Evolutionary conservation across 2,888 invertebrate genomes (phyloP), one percentile per base, ranked within the genome.

Genomic region (Parnassius smintheus): DNA sequence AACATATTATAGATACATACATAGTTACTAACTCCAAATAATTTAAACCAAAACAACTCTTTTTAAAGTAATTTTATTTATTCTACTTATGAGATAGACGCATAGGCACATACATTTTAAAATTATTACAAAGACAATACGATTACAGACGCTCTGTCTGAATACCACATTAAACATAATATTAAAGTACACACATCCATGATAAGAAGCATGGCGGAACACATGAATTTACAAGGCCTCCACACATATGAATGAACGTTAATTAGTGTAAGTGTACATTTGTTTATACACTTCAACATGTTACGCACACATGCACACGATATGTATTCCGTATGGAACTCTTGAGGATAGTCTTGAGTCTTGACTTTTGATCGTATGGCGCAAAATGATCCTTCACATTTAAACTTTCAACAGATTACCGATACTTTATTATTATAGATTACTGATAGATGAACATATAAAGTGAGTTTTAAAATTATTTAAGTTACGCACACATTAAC

Each of bases 231-330:
- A 75, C 81, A 76, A 83, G 86, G 82, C 82, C 87, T 84, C 83
- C 81, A 83, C 85, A 85, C 86, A 84, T 78, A 75, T 82, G 86
- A 88, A 88, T 88, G 84, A 80, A 85, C 82, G 89, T 83, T 88
- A 88, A 88, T 89, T 88, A 88, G 83, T 87, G 74, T 73, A 81
- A 88, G 82, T 87, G 74, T 73, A 81, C 82, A 83, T 85, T 86
- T 85, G 86, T 88, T 85, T 85, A 75, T 82, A 81, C 82, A 82
- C 82, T 81, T 80, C 72, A 72, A 83, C 79, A 72, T 66, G 49
- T 52, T 51, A 58, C 53, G 67, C 75, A 75, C 71, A 73, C 68
- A 68, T 69, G 72, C 71, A 69, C 67, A 70, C 11, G 22, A 61
- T 3, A 10, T 42, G 46, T 53, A 56, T 49, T 55, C 52, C 13